phyloP scores from a whole-genome alignment of 2,888 invertebrate genomes.

The Coelopa pilipes region DNA sequence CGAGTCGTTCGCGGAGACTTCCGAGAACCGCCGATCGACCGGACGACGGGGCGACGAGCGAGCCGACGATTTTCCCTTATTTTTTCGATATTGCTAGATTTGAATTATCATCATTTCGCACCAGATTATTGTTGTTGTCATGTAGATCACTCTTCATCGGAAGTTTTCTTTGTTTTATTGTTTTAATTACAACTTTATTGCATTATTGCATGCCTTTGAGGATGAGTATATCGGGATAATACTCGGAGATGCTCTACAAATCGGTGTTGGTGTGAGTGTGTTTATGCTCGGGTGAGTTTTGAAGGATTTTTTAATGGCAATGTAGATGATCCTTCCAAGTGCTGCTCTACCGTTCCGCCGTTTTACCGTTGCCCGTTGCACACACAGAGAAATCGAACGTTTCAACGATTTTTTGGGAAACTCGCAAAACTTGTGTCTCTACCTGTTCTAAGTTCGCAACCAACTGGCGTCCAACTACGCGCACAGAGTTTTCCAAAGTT shows the following conservation, averaged over 20 bases:
- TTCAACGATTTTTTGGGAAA: constrained; percentile 54
- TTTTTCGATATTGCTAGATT: too few relatives aligned
- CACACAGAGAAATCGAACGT: constrained; percentile 10
- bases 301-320: too few relatives aligned
- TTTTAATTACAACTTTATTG: background rate
- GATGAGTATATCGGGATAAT: background rate
- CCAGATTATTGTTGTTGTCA: too few relatives aligned
- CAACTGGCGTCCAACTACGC: constrained; percentile 67
- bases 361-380: constrained; percentile 7
- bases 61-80: too few relatives aligned
- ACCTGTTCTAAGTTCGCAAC: constrained; percentile 69
- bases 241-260: background rate
- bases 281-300: too few relatives aligned
- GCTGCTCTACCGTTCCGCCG: too few relatives aligned
- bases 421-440: constrained; percentile 67
- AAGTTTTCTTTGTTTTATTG: background rate
- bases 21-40: too few relatives aligned
- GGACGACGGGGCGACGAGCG: too few relatives aligned
- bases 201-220: background rate
- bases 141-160: background rate
- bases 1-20: too few relatives aligned
- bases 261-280: background rate
- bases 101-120: too few relatives aligned
- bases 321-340: too few relatives aligned
- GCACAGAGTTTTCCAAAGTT: constrained; percentile 67